Conservation (phyloP, 2,797 vertebrate genomes). For the Betta splendens region DNA sequence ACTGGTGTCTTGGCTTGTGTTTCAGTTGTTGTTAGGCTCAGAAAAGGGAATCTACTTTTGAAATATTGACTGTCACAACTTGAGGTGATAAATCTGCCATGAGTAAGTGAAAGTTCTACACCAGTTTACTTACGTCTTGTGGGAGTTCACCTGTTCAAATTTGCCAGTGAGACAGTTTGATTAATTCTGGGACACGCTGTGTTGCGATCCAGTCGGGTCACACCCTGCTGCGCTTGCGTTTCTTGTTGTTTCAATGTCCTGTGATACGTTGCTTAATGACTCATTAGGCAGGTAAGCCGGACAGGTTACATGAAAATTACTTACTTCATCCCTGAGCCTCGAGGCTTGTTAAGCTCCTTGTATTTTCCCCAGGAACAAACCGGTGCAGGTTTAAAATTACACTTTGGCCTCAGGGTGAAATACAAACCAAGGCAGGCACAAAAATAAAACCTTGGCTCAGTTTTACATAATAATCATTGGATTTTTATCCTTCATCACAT, state of each 20-base stretch:
- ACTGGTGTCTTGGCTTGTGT: not conserved
- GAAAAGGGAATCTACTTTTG: not conserved
- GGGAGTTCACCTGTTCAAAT: conserved; percentile 37
- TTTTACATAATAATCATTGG: conserved; percentile 1
- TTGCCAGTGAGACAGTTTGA: conserved; percentile 15
- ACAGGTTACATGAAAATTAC: conserved; percentile 19
- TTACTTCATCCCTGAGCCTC: not conserved
- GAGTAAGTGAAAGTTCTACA: not conserved
- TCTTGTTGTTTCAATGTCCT: conserved; percentile 1
- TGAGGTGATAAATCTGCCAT: not conserved
- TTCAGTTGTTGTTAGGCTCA: not conserved
- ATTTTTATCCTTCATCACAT: not conserved
- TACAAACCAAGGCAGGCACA: too few species aligned
- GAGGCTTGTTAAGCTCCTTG: conserved; percentile 3
- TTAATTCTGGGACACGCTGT: conserved; percentile 8
- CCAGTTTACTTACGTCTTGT: conserved; percentile 15
- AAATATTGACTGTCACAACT: conserved; percentile 1
- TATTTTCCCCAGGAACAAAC: conserved; percentile 1
- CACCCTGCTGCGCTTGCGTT: conserved; percentile 27
- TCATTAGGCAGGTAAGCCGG: conserved; percentile 36
- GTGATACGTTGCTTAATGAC: not conserved
- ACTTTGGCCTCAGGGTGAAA: not conserved
- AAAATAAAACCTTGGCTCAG: not conserved
- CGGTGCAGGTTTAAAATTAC: conserved; percentile 23
- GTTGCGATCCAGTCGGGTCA: conserved; percentile 21